Evolutionary conservation across 2,888 invertebrate species (phyloP), one percentile per base, ranked within the genome.

Genomic region (Microdon myrmicae): DNA sequence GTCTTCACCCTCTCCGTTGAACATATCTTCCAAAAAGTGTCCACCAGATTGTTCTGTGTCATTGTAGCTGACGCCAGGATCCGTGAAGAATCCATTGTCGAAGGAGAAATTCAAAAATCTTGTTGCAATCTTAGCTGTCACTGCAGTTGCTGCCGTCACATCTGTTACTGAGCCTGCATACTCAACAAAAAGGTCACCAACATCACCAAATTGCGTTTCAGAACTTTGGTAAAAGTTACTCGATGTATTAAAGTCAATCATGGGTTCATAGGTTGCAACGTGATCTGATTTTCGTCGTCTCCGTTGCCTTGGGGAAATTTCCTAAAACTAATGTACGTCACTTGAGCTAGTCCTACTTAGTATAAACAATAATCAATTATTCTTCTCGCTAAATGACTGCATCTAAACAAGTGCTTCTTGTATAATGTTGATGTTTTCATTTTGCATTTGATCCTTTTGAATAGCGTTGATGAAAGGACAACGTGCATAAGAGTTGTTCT

Each of bases 401-500:
- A 51, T 37, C 37, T 58, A 23, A 22, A 26, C 22, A 19, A 41
- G 41, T 64, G 51, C 45, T 37, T 10, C 14, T n/a, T 16, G 10
- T 31, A 58, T n/a, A n/a, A n/a, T n/a, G 43, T 43, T n/a, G n/a
- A 17, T 32, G 47, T 64, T 58, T 64, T 64, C 64, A 64, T 64
- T 58, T 64, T 64, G 58, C 64, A 64, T 51, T 64, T 64, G 37
- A 64, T 64, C 51, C 53, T 64, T 43, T 58, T 56, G 37, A 58
- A 58, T 47, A 64, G 51, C 41, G 56, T 56, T 28, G 45, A 45
- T 9, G 26, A 23, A 45, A 51, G 43, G 43, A 58, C 64, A 64
- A 64, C 58, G 64, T 58, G 64, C 64, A 64, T 64, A 64, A 58
- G 64, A 64, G 64, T 64, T 58, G 37, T 37, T 64, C 64, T 64